Conservation (phyloP, 2,888 invertebrate genomes). For the Sesia bembeciformis region DNA sequence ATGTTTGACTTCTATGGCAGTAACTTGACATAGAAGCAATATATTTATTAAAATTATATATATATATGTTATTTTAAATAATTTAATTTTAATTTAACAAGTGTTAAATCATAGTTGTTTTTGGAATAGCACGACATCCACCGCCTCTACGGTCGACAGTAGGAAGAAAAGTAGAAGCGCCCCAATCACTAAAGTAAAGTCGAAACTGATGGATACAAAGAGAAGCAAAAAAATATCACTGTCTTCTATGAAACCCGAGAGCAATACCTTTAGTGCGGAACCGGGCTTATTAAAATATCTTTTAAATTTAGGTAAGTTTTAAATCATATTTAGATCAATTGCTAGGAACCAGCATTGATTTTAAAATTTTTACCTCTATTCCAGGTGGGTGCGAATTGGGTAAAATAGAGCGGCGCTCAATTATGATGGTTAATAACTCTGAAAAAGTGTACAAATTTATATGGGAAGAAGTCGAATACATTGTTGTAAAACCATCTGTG, state of each 20-base stretch:
- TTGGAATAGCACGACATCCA: slow-evolving; percentile 26
- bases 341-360: neutral
- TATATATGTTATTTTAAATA: too few species aligned
- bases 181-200: slow-evolving; percentile 28
- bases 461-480: slow-evolving; percentile 39
- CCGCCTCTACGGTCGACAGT: slow-evolving; percentile 35
- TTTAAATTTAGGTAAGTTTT: slow-evolving; percentile 45
- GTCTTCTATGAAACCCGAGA: slow-evolving; percentile 31
- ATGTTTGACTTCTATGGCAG: too few species aligned
- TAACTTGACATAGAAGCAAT: too few species aligned
- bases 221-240: slow-evolving; percentile 32
- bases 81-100: too few species aligned
- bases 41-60: too few species aligned
- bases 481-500: slow-evolving; percentile 49
- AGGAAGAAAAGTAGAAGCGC: slow-evolving; percentile 39
- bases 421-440: slow-evolving; percentile 60
- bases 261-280: slow-evolving; percentile 25
- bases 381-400: slow-evolving; percentile 56
- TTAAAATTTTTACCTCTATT: slow-evolving; percentile 1
- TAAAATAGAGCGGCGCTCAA: slow-evolving; percentile 40
- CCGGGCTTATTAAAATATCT: slow-evolving; percentile 51
- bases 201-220: slow-evolving; percentile 22
- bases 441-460: slow-evolving; percentile 60
- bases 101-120: too few species aligned
- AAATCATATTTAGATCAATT: neutral